phyloP scores from a whole-genome alignment of 1,140 invertebrate genomes.

The Contarinia nasturtii region DNA sequence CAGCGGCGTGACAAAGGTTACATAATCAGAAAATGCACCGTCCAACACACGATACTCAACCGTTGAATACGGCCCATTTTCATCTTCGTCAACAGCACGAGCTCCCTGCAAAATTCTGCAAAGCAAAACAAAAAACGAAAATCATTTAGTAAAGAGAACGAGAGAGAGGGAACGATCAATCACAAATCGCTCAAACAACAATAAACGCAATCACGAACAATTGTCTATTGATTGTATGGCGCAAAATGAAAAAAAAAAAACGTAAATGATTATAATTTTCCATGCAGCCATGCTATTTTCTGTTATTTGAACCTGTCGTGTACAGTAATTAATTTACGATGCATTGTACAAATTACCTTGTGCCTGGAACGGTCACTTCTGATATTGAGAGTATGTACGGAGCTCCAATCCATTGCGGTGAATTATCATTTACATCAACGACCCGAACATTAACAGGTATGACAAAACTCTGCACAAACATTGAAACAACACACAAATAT shows the following conservation, averaged over 20 bases:
- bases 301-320: too few species aligned
- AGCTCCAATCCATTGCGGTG: slow-evolving; percentile 60
- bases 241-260: too few species aligned
- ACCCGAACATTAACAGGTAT: slow-evolving; percentile 80
- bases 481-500: too few species aligned
- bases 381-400: slow-evolving; percentile 69
- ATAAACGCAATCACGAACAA: too few species aligned
- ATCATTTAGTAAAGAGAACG: too few species aligned
- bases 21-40: slow-evolving; percentile 60
- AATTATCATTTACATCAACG: slow-evolving; percentile 85
- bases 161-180: too few species aligned
- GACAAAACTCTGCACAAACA: slow-evolving; percentile 46
- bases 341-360: slow-evolving; percentile 22
- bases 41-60: slow-evolving; percentile 67
- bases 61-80: slow-evolving; percentile 73
- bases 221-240: too few species aligned
- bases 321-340: too few species aligned
- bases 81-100: slow-evolving; percentile 63
- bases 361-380: slow-evolving; percentile 67
- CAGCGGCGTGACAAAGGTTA: slow-evolving; percentile 66
- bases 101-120: slow-evolving; percentile 47
- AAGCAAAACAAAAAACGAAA: not conserved
- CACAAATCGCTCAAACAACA: too few species aligned
- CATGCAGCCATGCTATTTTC: too few species aligned
- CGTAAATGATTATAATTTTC: too few species aligned